A percentile compares a stretch with the other conserved stretches of the same genome.
These are phyloP conservation scores for Dissostichus mawsoni DNA, from an alignment of 2,113 vertebrate genomes.

Conservation along the genomic window DNA sequence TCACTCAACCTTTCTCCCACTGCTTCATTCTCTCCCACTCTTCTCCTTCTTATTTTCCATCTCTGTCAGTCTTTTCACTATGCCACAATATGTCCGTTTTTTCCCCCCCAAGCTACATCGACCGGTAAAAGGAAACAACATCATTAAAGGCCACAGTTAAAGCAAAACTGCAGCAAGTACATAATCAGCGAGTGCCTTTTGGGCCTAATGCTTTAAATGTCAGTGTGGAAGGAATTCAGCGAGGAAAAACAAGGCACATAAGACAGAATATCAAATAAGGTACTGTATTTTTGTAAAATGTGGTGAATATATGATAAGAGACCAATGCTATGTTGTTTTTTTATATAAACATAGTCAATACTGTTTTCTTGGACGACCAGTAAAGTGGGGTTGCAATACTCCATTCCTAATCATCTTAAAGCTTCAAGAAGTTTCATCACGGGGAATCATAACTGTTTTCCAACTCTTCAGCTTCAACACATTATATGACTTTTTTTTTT, in stretches of 20 bases:
- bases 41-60: slow-evolving; percentile 27
- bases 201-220: slow-evolving; percentile 51
- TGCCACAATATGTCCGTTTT: slow-evolving; percentile 36
- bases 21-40: slow-evolving; percentile 77
- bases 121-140: slow-evolving; percentile 58
- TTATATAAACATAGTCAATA: no score
- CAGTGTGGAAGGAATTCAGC: slow-evolving; percentile 22
- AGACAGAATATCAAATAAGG: background rate
- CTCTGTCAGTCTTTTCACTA: slow-evolving; percentile 23
- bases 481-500: background rate
- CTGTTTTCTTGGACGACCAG: no score
- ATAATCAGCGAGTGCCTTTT: slow-evolving; percentile 48
- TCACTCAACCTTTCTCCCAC: slow-evolving; percentile 47
- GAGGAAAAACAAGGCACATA: background rate
- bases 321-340: background rate
- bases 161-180: slow-evolving; percentile 51
- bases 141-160: slow-evolving; percentile 53
- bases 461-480: slow-evolving; percentile 3
- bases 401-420: slow-evolving; percentile 1
- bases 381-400: background rate
- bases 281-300: background rate
- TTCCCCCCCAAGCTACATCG: slow-evolving; percentile 27
- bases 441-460: slow-evolving; percentile 20
- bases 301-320: background rate
- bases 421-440: background rate